phyloP scores from a whole-genome alignment of 92 coral and sea anemone species.

The Actinernus sp. region DNA sequence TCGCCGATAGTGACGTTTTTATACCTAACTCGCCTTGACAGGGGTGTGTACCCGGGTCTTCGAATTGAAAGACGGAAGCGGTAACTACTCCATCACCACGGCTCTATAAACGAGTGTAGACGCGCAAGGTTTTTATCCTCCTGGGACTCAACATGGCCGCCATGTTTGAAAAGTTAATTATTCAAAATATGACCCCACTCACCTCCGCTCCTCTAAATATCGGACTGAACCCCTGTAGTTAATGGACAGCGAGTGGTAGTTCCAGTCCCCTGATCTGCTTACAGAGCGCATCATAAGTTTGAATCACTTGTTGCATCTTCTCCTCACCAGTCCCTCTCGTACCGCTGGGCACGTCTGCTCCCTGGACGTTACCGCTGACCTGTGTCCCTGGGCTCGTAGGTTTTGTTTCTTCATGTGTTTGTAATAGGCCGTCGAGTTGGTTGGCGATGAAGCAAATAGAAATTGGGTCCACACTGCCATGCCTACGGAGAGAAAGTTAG shows the following conservation, averaged over 20 bases:
- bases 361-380: conserved; percentile 11
- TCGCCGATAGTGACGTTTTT: too few relatives aligned
- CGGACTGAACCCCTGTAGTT: conserved; percentile 87
- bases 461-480: conserved; percentile 76
- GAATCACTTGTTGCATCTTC: conserved; percentile 65
- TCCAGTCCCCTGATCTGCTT: conserved; percentile 81
- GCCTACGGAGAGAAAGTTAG: conserved; percentile 34
- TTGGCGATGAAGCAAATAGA: conserved; percentile 59
- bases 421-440: conserved; percentile 82
- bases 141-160: too few relatives aligned
- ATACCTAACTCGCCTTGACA: too few relatives aligned
- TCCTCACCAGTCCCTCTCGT: conserved; percentile 83
- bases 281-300: conserved; percentile 70
- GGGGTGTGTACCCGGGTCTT: too few relatives aligned
- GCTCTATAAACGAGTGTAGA: too few relatives aligned
- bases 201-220: conserved; percentile 94
- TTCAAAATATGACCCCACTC: too few relatives aligned
- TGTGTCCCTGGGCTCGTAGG: too few relatives aligned
- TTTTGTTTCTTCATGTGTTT: too few relatives aligned
- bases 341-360: conserved; percentile 4
- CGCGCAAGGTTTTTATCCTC: too few relatives aligned
- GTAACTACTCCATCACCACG: too few relatives aligned
- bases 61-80: too few relatives aligned
- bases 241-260: conserved; percentile 76
- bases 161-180: too few relatives aligned